These are phyloP conservation scores for Neoarius graeffei DNA, from an alignment of 2,113 vertebrate species.

Conservation along the genomic window DNA sequence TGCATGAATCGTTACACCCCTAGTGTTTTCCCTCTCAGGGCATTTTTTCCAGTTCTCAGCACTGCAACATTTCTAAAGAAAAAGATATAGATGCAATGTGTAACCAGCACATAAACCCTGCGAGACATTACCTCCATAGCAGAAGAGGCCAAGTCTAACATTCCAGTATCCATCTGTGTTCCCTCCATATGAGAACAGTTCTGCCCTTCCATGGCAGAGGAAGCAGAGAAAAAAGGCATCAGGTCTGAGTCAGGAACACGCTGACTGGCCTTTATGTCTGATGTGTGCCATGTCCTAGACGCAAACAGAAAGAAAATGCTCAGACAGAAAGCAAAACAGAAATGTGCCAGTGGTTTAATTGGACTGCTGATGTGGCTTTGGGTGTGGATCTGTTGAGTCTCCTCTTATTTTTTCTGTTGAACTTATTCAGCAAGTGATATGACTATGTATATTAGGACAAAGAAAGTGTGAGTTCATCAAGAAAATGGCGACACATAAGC, in stretches of 20 bases:
- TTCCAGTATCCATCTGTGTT: conserved; percentile 69
- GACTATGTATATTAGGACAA: background rate
- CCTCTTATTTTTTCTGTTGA: background rate
- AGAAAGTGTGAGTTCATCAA: background rate
- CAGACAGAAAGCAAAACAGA: conserved; percentile 3
- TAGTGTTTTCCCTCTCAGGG: background rate
- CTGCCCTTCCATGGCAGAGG: conserved; percentile 78
- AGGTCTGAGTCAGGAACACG: conserved; percentile 57
- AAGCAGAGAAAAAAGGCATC: conserved; percentile 73
- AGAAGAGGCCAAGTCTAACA: conserved; percentile 66
- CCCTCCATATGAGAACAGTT: conserved; percentile 77
- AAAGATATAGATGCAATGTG: background rate
- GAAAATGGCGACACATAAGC: background rate
- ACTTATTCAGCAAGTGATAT: background rate
- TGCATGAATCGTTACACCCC: no score
- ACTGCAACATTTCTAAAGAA: conserved; percentile 1
- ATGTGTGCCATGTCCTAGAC: conserved; percentile 69
- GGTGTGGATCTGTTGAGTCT: background rate
- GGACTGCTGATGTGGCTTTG: background rate
- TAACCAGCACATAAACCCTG: background rate
- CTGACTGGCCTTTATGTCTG: conserved; percentile 22
- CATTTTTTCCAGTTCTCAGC: background rate
- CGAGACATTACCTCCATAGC: conserved; percentile 65
- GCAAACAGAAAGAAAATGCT: conserved; percentile 24
- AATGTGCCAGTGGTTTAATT: background rate